Evolutionary conservation across 53 echinoderm and acorn worm genomes (phyloP), one percentile per base, ranked within the genome.

Genomic region (Echinarachnius parma): DNA sequence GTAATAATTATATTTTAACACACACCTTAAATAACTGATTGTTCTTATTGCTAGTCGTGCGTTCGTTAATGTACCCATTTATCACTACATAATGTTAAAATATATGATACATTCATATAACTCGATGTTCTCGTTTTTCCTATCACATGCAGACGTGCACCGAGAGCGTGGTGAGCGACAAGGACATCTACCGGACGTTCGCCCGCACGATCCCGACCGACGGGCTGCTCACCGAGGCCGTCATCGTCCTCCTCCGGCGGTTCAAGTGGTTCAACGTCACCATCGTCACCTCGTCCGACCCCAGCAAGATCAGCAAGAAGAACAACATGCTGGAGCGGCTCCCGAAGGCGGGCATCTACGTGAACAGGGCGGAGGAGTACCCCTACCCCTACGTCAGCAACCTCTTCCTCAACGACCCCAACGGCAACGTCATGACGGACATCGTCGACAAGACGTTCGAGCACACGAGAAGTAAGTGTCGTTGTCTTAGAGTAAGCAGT

Each of bases 91-190:
- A n/a, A n/a, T n/a, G n/a, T n/a, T n/a, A n/a, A n/a, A n/a, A n/a
- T n/a, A n/a, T n/a, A n/a, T n/a, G n/a, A n/a, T n/a, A n/a, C n/a
- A n/a, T n/a, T n/a, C n/a, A n/a, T n/a, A n/a, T n/a, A n/a, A n/a
- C n/a, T n/a, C n/a, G n/a, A n/a, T n/a, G n/a, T n/a, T n/a, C n/a
- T n/a, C n/a, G n/a, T n/a, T n/a, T n/a, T n/a, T n/a, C n/a, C n/a
- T n/a, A n/a, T n/a, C n/a, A n/a, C n/a, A n/a, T 24, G 37, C 62
- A 96, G 96, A 84, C 80, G 53, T 95, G 96, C 56, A 82, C 79
- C 30, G 85, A 87, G 30, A 64, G 49, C 26, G 60, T 82, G 53
- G 83, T 96, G 54, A 96, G 91, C 46, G 66, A 88, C 62, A 96
- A 96, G 64, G 3, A 18, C 4, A 66, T 42, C 23, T 91, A 85